phyloP scores from a whole-genome alignment of 1,140 invertebrate genomes.

The Globodera rostochiensis region DNA sequence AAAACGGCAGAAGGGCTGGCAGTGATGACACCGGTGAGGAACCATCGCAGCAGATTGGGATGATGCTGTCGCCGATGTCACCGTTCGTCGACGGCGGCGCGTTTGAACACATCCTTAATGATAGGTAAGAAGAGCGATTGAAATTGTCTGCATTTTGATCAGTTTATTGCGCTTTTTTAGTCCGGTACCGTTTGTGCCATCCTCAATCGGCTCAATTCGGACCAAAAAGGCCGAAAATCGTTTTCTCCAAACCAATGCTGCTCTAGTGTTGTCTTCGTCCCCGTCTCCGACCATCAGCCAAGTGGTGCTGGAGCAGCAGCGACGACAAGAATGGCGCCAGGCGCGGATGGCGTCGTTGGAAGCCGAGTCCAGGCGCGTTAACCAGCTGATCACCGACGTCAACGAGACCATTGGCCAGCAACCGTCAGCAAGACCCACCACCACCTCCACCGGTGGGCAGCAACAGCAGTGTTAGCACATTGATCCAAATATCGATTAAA shows the following conservation, averaged over 20 bases:
- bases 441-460: too few species aligned
- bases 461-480: too few species aligned
- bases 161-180: conserved; percentile 12
- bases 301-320: conserved; percentile 40
- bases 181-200: not conserved
- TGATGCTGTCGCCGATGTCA: conserved; percentile 5
- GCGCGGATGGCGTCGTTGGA: conserved; percentile 43
- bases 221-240: conserved; percentile 47
- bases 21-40: not conserved
- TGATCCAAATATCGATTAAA: too few species aligned
- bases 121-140: not conserved
- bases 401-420: not conserved
- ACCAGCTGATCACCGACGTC: conserved; percentile 43
- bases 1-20: not conserved
- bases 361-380: conserved; percentile 35
- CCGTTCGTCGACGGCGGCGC: not conserved
- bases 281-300: conserved; percentile 34
- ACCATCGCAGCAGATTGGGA: not conserved
- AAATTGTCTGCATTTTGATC: conserved; percentile 14
- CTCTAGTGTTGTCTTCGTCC: conserved; percentile 17
- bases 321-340: conserved; percentile 46
- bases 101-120: not conserved
- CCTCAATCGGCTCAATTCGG: conserved; percentile 24
- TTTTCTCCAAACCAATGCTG: conserved; percentile 2
- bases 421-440: too few species aligned